Evolutionary conservation across 2,888 invertebrate species (phyloP).

Genomic region (Netelia fuscicornis): DNA sequence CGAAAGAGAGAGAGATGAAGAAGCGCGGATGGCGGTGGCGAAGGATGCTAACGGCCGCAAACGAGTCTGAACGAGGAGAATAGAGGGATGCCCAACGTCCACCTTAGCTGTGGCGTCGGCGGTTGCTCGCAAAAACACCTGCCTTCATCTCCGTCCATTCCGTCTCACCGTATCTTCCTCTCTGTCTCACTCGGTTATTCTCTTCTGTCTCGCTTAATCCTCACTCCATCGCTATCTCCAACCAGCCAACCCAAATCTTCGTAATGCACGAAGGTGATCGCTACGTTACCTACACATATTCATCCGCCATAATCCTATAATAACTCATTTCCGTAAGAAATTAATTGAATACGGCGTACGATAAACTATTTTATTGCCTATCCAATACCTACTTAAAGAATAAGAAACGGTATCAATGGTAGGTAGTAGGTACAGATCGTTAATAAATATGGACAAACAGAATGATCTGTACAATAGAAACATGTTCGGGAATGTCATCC

Average conservation of each 20-base stretch:
- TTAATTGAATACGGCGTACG: slow-evolving; percentile 23
- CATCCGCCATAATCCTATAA: slow-evolving; percentile 20
- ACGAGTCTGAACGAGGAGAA: slow-evolving; percentile 72
- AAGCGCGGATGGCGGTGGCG: slow-evolving; percentile 72
- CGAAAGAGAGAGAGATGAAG: slow-evolving; percentile 34
- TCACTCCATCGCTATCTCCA: slow-evolving; percentile 37
- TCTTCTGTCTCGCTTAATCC: slow-evolving; percentile 30
- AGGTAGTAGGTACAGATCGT: too few species aligned
- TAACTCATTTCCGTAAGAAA: slow-evolving; percentile 40
- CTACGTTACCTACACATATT: neutral
- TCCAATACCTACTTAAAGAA: too few species aligned
- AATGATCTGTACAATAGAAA: neutral
- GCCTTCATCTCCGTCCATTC: slow-evolving; percentile 73
- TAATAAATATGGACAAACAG: too few species aligned
- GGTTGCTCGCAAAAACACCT: slow-evolving; percentile 77
- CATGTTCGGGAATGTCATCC: neutral
- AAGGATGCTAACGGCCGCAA: slow-evolving; percentile 80
- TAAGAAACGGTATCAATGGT: too few species aligned
- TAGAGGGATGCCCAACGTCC: slow-evolving; percentile 74
- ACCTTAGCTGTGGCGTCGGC: slow-evolving; percentile 66
- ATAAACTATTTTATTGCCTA: neutral
- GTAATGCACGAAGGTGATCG: slow-evolving; percentile 21
- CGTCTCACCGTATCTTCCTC: slow-evolving; percentile 53
- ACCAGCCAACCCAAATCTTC: slow-evolving; percentile 22
- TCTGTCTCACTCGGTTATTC: slow-evolving; percentile 35